Base-by-base conservation (phyloP, 2,797 vertebrate genomes). In the Steatocranus sp. region DNA sequence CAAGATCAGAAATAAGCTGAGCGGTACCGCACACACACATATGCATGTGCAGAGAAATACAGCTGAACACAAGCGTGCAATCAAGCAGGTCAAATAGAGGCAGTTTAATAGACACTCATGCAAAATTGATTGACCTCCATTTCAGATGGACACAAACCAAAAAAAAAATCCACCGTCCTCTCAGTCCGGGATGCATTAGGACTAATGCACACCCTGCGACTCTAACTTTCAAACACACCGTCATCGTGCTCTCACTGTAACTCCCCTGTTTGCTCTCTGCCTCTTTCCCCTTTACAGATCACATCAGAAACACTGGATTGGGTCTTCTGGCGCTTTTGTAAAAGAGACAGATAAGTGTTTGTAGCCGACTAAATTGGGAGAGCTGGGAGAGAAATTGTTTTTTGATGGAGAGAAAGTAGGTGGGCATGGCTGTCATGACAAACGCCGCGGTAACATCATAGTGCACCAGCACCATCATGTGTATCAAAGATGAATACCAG, bases 381-480 rank as follows among this genome's bases (percentile, higher is more conserved):
- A 88, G 80, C 83, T 88, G 34, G 82, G 88, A 77, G 70, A 87
- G 81, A 87, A 87, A 90, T 86, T 61, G 85, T 82, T 86, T 91
- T 83, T 80, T 88, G 90, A 92, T 92, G 87, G 83, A 82, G 81
- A 83, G 80, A 74, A 86, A 88, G 88, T 81, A 84, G 89, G 88
- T 70, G 92, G 68, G 86, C 86, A 46, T 25, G 48, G 83, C 78
- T 81, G 89, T 88, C 84, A 86, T 63, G 78, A 85, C 80, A 87
- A 89, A 78, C 36, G 1, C 12, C 0, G 43, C 2, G 3, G 78
- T 6, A 2, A 9, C 63, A 73, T 49, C 81, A 50, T 18, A 30
- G 94, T 27, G 81, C 95, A 88, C 46, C 91, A 95, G 93, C 94
- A 81, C 94, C 95, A 94, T 87, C 94, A 85, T 87, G 94, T 94